Conservation (phyloP, 2,888 invertebrate genomes). For the Autographa pulchrina region DNA sequence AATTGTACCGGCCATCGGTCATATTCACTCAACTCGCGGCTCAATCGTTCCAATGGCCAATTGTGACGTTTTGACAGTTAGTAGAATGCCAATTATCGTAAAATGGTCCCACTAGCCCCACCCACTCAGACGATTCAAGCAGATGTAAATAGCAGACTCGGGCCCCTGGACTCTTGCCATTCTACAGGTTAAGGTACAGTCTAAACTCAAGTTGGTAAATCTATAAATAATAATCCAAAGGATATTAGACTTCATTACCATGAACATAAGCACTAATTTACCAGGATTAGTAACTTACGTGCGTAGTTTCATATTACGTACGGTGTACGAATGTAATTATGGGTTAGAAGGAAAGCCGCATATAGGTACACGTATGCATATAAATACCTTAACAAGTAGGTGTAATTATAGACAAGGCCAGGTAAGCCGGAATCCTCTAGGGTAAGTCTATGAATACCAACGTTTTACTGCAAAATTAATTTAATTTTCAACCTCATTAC, state of each 20-base stretch:
- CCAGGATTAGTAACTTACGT: background rate
- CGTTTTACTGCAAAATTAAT: slow-evolving; percentile 26
- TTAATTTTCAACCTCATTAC: slow-evolving; percentile 2
- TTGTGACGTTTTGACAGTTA: no score
- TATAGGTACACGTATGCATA: slow-evolving; percentile 22
- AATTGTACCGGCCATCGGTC: no score
- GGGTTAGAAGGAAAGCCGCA: slow-evolving; percentile 32
- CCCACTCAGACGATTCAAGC: no score
- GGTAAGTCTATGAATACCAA: slow-evolving; percentile 53
- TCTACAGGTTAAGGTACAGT: no score
- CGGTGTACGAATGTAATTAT: slow-evolving; percentile 34
- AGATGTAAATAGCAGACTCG: no score
- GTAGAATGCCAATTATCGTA: no score
- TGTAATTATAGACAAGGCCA: slow-evolving; percentile 49
- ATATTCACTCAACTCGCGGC: no score
- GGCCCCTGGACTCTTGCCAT: background rate
- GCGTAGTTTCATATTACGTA: background rate
- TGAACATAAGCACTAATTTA: background rate
- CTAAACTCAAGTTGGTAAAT: slow-evolving; percentile 1
- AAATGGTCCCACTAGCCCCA: no score
- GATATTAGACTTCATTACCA: background rate
- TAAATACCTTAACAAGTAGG: slow-evolving; percentile 16
- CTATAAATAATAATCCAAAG: background rate
- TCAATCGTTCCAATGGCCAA: no score
- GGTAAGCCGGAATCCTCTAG: slow-evolving; percentile 34